These are phyloP conservation scores for Elmis aenea DNA, from an alignment of 2,888 invertebrate species.

Conservation along the genomic window DNA sequence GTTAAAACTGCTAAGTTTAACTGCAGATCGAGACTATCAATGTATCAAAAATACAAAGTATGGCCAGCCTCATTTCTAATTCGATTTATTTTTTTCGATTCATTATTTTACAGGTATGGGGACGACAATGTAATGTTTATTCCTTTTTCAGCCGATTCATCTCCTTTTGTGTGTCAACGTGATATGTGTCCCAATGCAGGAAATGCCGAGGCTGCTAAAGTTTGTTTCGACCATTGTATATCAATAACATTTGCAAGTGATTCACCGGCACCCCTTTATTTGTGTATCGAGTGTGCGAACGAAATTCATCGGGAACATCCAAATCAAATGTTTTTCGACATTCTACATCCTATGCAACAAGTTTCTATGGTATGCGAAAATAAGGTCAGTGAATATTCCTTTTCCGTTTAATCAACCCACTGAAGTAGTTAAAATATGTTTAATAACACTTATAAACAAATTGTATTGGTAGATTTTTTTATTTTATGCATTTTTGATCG, in stretches of 20 bases:
- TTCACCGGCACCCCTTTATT: conserved; percentile 88
- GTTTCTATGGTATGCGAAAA: conserved; percentile 95
- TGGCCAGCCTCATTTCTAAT: no score
- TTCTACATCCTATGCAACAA: conserved; percentile 89
- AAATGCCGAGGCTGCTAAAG: conserved; percentile 83
- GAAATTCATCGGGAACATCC: conserved; percentile 85
- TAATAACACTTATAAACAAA: no score
- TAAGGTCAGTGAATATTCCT: conserved; percentile 73
- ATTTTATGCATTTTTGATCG: no score
- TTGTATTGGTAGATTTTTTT: no score
- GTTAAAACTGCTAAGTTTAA: no score
- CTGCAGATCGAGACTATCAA: no score
- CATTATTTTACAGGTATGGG: no score
- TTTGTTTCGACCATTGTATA: conserved; percentile 90
- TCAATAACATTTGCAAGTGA: conserved; percentile 82
- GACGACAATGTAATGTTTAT: neutral
- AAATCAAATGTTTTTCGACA: conserved; percentile 79
- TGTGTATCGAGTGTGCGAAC: conserved; percentile 95
- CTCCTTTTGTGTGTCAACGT: conserved; percentile 82
- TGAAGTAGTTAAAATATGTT: neutral
- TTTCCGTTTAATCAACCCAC: no score
- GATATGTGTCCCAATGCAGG: conserved; percentile 88
- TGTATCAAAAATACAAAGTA: no score
- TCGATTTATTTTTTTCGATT: no score
- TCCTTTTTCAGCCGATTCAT: conserved; percentile 57